phyloP scores from a whole-genome alignment of 2,888 invertebrate species.

The Crocallis elinguaria region DNA sequence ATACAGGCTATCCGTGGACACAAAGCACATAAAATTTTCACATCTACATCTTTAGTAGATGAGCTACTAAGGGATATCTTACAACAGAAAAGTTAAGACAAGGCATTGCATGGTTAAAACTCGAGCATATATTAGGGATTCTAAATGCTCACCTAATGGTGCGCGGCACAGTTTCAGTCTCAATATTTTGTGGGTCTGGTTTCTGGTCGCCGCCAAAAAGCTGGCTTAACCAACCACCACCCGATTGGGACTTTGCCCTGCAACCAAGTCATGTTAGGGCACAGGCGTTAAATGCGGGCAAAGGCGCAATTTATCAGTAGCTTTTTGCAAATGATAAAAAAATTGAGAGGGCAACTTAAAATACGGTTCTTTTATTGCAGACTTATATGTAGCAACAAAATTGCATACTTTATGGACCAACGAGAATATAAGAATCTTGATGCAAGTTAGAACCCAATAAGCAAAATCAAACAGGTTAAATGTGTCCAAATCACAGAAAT shows the following conservation, averaged over 20 bases:
- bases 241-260: conserved; percentile 78
- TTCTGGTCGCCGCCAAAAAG: conserved; percentile 80
- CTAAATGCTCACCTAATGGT: conserved; percentile 76
- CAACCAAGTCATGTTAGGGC: conserved; percentile 70
- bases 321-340: background rate
- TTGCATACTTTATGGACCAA: no score
- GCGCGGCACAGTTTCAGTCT: conserved; percentile 69
- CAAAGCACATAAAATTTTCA: no score
- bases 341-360: conserved; percentile 1
- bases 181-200: conserved; percentile 60
- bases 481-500: background rate
- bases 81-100: background rate
- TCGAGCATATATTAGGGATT: conserved; percentile 12
- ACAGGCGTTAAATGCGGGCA: conserved; percentile 18
- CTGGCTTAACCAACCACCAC: conserved; percentile 86
- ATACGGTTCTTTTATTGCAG: no score
- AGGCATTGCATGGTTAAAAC: background rate
- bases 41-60: no score
- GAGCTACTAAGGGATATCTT: no score
- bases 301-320: background rate
- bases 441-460: background rate
- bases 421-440: no score
- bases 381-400: no score
- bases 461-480: conserved; percentile 10
- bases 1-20: no score